Evolutionary conservation across 2,113 vertebrate species (phyloP).

Genomic region (Vulpes ferrilata): DNA sequence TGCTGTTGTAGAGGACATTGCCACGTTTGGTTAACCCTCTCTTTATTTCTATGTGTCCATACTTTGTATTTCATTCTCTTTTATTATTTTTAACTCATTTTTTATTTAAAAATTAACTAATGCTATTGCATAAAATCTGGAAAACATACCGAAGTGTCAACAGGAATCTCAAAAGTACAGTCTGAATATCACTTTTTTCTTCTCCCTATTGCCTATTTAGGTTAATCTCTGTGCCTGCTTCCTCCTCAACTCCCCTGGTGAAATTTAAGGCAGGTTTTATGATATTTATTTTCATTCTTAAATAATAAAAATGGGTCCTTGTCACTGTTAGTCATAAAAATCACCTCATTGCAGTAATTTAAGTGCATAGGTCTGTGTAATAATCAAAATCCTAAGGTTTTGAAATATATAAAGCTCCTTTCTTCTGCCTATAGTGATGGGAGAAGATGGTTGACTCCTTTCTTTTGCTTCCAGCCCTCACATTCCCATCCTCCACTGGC

Average conservation of each 20-base stretch:
- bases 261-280: background rate
- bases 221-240: background rate
- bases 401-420: background rate
- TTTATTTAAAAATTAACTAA: background rate
- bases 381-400: background rate
- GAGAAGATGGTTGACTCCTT: background rate
- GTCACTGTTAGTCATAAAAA: background rate
- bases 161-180: background rate
- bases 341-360: background rate
- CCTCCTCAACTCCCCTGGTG: background rate
- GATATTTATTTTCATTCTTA: slow-evolving; percentile 1
- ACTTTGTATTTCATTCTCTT: background rate
- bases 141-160: background rate
- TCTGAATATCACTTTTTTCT: background rate
- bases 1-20: background rate
- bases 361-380: background rate
- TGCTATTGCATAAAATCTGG: background rate
- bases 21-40: background rate
- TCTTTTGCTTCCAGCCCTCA: background rate
- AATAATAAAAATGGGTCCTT: background rate
- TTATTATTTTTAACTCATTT: slow-evolving; percentile 8
- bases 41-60: background rate
- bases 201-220: background rate
- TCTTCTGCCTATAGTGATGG: background rate
- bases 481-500: background rate